Evolutionary conservation across 2,888 invertebrate genomes (phyloP), one percentile per base, ranked within the genome.

Genomic region (Oxystoma pomonae): DNA sequence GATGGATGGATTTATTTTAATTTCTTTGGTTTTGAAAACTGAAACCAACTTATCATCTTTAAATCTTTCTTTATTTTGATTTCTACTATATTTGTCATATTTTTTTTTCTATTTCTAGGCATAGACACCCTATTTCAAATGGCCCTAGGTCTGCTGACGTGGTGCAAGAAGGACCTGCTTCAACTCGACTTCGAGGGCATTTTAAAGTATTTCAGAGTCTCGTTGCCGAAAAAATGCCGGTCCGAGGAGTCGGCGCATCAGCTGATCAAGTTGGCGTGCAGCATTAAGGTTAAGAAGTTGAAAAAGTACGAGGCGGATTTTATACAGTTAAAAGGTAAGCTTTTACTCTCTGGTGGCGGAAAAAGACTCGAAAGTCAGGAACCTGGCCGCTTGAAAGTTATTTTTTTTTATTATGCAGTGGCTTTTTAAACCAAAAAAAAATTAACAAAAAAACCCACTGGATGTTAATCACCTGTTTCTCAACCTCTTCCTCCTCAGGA

Each of bases 181-280:
- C 89, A 90, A 68, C 84, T 96, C 68, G 99, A 99, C 82, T 99
- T 99, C 76, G 99, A 99, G 82, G 97, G 97, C 17, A 92, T 97
- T 64, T 85, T 99, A 70, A 99, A 98, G 80, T 99, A 98, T 83
- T 98, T 99, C 79, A 89, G 99, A 65, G 98, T 99, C 1, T 92
- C 94, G 16, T 83, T 99, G 71, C 99, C 99, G 52, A 97, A 99
- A 82, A 94, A 94, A 75, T 98, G 96, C 77, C 89, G 98, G 59
- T 91, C 90, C 16, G 94, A 97, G 76, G 94, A 94, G 73, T 87
- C 91, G 16, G 93, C 98, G 0, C 88, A 91, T 56, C 90, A 92
- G 69, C 86, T 99, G 7, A 91, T 99, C 81, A 92, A 93, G 78
- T 83, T 90, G 68, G 97, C 98, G 2, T 93, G 95, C 77, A 90